Conservation (phyloP, 2,797 vertebrate genomes). For the Rhodeus uyekii region DNA sequence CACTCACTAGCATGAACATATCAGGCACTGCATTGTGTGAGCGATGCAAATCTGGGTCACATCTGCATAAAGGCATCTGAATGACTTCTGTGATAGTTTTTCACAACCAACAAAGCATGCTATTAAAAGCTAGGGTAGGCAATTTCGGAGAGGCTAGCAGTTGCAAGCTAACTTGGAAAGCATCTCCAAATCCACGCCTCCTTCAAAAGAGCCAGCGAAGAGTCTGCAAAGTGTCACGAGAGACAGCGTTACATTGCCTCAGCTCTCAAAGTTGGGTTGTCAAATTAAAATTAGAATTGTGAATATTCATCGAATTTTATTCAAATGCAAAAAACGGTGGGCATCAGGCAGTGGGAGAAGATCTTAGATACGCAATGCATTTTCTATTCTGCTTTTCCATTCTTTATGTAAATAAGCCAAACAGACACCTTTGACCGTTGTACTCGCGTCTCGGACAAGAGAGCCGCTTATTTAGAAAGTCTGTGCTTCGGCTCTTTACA, state of each 20-base stretch:
- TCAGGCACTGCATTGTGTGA: conserved; percentile 19
- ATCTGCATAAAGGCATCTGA: conserved; percentile 17
- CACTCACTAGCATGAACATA: neutral
- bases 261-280: neutral
- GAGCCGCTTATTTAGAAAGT: no score
- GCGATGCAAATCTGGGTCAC: neutral
- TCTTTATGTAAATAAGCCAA: no score
- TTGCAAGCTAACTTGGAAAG: neutral
- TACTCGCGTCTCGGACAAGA: no score
- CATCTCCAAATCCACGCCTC: neutral
- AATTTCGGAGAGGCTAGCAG: neutral
- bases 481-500: no score
- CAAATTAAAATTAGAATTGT: no score
- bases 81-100: neutral
- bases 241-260: neutral
- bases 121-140: neutral
- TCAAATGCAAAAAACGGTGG: no score
- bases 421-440: no score
- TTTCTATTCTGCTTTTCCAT: no score
- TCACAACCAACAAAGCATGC: conserved; percentile 15
- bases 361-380: no score
- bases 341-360: no score
- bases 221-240: neutral
- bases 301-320: no score
- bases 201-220: neutral